Evolutionary conservation across 2,888 invertebrate genomes (phyloP), one percentile per base, ranked within the genome.

Genomic region (Lepidonotus clava): DNA sequence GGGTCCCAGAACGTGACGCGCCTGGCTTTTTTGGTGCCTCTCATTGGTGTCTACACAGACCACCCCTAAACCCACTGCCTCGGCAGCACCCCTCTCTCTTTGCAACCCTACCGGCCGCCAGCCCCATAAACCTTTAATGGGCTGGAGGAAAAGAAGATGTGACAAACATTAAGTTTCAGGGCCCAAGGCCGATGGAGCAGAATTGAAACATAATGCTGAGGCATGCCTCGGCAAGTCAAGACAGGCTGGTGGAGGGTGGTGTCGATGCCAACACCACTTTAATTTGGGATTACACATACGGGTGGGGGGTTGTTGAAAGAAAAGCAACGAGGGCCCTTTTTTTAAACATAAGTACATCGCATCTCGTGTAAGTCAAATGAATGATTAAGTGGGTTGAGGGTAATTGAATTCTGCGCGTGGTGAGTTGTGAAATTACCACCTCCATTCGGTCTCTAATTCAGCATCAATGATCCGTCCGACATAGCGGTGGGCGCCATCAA

Each of bases 61-160:
- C 2, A 18, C 71, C 38, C 34, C 71, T n/a, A 46, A 77, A 80
- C 80, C 80, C 80, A 80, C 24, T 80, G 71, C 36, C 36, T 71
- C 38, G 71, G 38, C 71, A 71, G n/a, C n/a, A 71, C 34, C 71
- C 71, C 18, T 11, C 46, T 46, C 71, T 38, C n/a, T n/a, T 38
- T 34, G 36, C 38, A 34, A 5, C 18, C 71, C 1, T n/a, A 18
- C 36, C 5, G 36, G 36, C 71, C 71, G 18, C 71, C 71, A 38
- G 71, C 14, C 36, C 71, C 80, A 80, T 80, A 80, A 80, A 80
- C 41, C 80, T 80, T 80, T 80, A 80, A 80, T 80, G 80, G 80
- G 18, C 51, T 51, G 51, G 80, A 80, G 80, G 80, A 80, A 80
- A 80, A 80, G 80, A 80, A 80, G 80, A 80, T 80, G 80, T 80